Base-by-base conservation (phyloP, 1,140 invertebrate genomes). In the Neuroterus valhalla region DNA sequence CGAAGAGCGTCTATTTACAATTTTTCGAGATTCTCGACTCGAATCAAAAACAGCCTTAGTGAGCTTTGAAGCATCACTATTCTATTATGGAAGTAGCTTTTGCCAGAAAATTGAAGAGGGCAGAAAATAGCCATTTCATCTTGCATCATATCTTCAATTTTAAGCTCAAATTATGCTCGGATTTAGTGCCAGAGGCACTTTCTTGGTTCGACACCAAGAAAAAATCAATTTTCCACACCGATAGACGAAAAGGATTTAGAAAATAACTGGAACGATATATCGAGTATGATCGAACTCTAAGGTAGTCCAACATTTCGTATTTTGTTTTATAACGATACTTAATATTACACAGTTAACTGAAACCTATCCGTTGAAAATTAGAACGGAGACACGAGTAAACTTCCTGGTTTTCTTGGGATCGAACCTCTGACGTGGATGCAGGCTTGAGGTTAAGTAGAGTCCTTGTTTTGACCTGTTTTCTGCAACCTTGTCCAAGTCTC, bases 401-500 rank as follows among this genome's bases (percentile, higher is more conserved):
- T 17, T 48, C 46, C 17, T 48, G 6, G 14, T 8, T 19, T 48
- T 48, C 5, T 50, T 10, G 17, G 48, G 17, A 19, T 48, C 8
- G 46, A 10, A 38, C 31, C 46, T 48, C 19, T 48, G 19, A 2
- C 14, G 19, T 26, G 66, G 70, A 74, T 48, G 45, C 6, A 23
- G 17, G 21, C 50, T 50, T 46, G 21, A 45, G 72, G 84, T 88
- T 89, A 88, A 71, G 84, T 84, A 17, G 87, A 86, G 19, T 89
- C 84, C 75, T 89, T 88, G 72, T 72, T 91, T 85, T 89, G 85
- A 68, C 91, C 90, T 4, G 88, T 92, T 43, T 91, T 93, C 85
- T 95, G 93, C 77, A 99, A 91, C 88, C 96, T 95, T 72, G 94
- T 92, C 97, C 97, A 99, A 0, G 96, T 98, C 75, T 98, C 96